A percentile compares a stretch with the other conserved stretches of the same genome.
These are phyloP conservation scores for Drosophila guanche DNA, from an alignment of 1,140 invertebrate genomes.

Conservation along the genomic window DNA sequence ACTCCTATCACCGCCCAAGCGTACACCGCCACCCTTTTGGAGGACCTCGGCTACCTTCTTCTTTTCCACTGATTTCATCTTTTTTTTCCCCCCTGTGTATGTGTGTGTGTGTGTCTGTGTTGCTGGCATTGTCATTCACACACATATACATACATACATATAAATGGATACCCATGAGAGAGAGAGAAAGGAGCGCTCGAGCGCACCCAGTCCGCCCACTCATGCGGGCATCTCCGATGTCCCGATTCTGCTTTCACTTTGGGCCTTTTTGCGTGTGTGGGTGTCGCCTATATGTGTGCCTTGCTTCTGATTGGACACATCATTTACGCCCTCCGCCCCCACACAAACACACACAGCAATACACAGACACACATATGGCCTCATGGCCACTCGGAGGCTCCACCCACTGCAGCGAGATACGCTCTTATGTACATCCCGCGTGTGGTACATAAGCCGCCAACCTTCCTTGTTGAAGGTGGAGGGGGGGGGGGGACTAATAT, in stretches of 20 bases:
- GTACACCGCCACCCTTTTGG: conserved; percentile 2
- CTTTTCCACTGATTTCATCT: conserved; percentile 10
- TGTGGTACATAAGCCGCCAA: conserved; percentile 47
- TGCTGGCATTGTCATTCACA: conserved; percentile 32
- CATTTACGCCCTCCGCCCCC: conserved; percentile 39
- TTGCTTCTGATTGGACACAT: conserved; percentile 77
- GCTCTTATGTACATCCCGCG: conserved; percentile 48
- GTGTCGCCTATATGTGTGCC: conserved; percentile 19
- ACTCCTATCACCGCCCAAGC: too few species aligned
- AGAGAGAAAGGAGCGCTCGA: background rate
- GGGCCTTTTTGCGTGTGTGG: conserved; percentile 24
- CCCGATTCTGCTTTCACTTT: conserved; percentile 27
- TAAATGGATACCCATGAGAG: background rate
- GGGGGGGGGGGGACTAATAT: background rate
- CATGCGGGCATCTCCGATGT: conserved; percentile 29
- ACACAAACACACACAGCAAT: conserved; percentile 24
- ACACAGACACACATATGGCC: conserved; percentile 36
- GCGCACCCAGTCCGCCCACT: background rate
- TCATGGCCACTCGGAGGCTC: conserved; percentile 72
- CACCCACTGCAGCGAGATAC: conserved; percentile 62
- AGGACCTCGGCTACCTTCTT: conserved; percentile 19
- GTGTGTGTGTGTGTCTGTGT: conserved; percentile 13
- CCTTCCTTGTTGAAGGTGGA: background rate
- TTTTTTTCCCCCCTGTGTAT: conserved; percentile 17
- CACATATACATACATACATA: conserved; percentile 21